phyloP scores from a whole-genome alignment of 2,113 vertebrate genomes.

The Crotalus viridis region DNA sequence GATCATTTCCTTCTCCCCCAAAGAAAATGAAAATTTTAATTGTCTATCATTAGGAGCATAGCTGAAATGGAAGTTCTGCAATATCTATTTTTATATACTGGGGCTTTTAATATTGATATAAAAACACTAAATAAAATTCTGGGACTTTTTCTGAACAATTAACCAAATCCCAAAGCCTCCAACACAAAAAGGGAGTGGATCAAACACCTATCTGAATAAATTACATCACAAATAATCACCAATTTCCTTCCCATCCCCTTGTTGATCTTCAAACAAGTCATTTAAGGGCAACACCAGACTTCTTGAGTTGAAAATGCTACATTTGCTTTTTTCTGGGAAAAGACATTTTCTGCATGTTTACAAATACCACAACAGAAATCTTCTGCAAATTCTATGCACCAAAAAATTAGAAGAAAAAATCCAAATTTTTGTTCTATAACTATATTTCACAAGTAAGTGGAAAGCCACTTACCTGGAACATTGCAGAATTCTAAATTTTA shows the following conservation, averaged over 20 bases:
- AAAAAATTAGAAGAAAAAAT: not conserved
- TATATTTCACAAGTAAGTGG: not conserved
- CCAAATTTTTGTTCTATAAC: not conserved
- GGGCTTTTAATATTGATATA: not conserved
- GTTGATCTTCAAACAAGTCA: conserved; percentile 11
- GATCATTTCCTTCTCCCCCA: not conserved
- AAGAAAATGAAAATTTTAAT: not conserved
- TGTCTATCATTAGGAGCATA: not conserved
- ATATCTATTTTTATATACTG: not conserved
- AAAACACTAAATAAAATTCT: not conserved
- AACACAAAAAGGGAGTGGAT: not conserved
- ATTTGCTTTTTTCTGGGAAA: not conserved
- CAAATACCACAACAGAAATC: not conserved
- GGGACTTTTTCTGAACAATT: not conserved
- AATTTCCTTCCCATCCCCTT: not conserved
- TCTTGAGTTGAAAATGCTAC: not conserved
- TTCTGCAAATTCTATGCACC: conserved; percentile 4
- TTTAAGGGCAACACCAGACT: not conserved
- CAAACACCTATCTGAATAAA: not conserved
- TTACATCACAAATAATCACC: not conserved
- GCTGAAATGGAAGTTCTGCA: not conserved
- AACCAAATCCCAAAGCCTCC: not conserved
- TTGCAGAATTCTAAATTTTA: not conserved
- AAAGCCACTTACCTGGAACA: not conserved
- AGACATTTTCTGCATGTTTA: not conserved